These are phyloP conservation scores for Meriones psammophilus DNA, from an alignment of 2,797 vertebrate genomes.

Conservation along the genomic window DNA sequence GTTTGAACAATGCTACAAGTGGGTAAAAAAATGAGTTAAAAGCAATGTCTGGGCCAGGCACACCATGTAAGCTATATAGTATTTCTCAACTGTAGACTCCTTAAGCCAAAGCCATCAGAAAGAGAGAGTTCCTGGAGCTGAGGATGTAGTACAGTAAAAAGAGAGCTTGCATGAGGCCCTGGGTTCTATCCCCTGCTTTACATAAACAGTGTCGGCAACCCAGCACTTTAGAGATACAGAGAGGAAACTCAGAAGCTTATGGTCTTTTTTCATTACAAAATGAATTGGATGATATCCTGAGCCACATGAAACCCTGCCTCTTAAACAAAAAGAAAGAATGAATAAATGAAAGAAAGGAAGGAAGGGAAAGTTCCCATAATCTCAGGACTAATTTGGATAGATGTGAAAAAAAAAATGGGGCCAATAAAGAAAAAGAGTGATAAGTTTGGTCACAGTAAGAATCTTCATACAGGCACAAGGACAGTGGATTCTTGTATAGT, in stretches of 20 bases:
- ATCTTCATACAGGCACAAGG: background rate
- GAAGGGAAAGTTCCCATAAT: background rate
- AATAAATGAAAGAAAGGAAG: too few species aligned
- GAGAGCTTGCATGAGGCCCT: background rate
- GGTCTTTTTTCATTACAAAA: background rate
- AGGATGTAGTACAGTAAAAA: background rate
- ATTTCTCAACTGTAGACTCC: background rate
- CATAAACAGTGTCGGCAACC: background rate
- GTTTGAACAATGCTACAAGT: background rate
- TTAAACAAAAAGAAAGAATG: background rate
- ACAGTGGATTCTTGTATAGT: background rate
- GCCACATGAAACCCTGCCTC: background rate
- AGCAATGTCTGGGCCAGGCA: background rate
- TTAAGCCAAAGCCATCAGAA: background rate
- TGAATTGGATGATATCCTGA: background rate
- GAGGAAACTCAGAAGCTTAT: background rate
- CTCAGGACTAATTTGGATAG: background rate
- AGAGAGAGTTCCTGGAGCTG: background rate
- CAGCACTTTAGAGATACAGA: background rate
- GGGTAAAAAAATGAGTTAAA: background rate
- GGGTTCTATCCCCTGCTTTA: background rate
- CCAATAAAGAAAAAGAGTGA: background rate
- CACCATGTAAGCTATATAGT: background rate
- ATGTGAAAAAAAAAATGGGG: background rate
- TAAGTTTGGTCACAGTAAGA: background rate